Evolutionary conservation across 2,113 vertebrate species (phyloP).

Genomic region (Anhinga anhinga): DNA sequence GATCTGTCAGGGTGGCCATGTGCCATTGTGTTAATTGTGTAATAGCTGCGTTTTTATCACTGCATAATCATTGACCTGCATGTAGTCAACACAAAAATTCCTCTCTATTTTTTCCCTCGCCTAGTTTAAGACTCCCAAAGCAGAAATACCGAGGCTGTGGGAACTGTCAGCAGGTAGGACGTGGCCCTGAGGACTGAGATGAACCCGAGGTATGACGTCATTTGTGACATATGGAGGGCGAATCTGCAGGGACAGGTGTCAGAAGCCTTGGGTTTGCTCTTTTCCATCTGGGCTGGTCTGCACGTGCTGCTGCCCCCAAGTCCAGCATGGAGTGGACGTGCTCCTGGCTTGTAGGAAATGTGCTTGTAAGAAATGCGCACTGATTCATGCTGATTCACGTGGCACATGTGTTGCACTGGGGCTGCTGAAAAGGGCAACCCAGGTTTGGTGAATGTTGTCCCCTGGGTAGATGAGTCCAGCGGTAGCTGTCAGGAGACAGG

Average conservation of each 20-base stretch:
- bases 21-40: not conserved
- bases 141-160: not conserved
- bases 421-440: not conserved
- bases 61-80: not conserved
- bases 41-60: not conserved
- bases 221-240: not conserved
- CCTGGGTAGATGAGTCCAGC: not conserved
- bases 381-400: not conserved
- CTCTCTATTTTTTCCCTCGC: not conserved
- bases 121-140: not conserved
- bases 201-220: not conserved
- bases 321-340: rapidly evolving
- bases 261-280: not conserved
- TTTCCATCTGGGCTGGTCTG: not conserved
- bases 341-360: not conserved
- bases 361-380: not conserved
- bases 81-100: not conserved
- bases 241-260: not conserved
- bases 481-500: not conserved
- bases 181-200: not conserved
- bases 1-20: not conserved
- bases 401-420: rapidly evolving
- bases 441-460: not conserved
- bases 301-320: not conserved
- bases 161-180: not conserved